These are phyloP conservation scores for Passer montanus DNA, from an alignment of 2,113 vertebrate species.

Conservation along the genomic window DNA sequence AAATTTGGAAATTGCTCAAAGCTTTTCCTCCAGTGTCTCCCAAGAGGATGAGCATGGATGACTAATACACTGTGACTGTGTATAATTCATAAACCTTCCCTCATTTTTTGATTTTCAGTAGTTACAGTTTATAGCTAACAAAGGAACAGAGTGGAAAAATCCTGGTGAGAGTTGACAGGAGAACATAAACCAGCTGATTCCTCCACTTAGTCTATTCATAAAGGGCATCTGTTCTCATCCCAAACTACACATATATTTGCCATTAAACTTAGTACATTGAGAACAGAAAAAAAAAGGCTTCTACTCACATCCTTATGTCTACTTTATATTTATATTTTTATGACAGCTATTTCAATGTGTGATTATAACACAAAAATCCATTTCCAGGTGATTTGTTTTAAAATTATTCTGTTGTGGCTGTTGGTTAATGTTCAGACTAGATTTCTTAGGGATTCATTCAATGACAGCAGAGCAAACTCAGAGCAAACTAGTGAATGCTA, in stretches of 20 bases:
- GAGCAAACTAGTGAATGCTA: background rate
- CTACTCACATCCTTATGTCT: background rate
- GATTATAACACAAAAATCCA: slow-evolving; percentile 10
- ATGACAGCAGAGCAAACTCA: background rate
- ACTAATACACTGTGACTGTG: slow-evolving; percentile 70
- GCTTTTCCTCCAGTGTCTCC: slow-evolving; percentile 68
- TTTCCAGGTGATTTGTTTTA: slow-evolving; percentile 39
- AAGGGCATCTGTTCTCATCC: slow-evolving; percentile 13
- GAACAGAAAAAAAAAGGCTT: background rate
- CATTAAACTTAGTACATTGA: background rate
- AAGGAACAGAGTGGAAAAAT: slow-evolving; percentile 48
- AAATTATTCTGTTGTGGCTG: background rate
- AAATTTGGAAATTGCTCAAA: slow-evolving; percentile 70
- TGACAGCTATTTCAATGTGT: background rate
- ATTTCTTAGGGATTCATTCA: slow-evolving; percentile 9
- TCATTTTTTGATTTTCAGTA: slow-evolving; percentile 51
- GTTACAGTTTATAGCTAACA: slow-evolving; percentile 45
- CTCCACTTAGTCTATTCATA: slow-evolving; percentile 45
- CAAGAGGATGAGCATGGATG: slow-evolving; percentile 60
- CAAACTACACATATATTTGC: background rate
- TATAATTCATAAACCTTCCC: slow-evolving; percentile 75
- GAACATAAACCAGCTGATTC: slow-evolving; percentile 36
- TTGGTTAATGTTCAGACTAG: slow-evolving; percentile 35
- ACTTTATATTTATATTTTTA: slow-evolving; percentile 33
- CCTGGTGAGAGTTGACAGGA: slow-evolving; percentile 12